Percentiles rank a stretch among this genome's conserved stretches.
phyloP scores from a whole-genome alignment of 2,113 vertebrate genomes.

The Brachyhypopomus gauderio region DNA sequence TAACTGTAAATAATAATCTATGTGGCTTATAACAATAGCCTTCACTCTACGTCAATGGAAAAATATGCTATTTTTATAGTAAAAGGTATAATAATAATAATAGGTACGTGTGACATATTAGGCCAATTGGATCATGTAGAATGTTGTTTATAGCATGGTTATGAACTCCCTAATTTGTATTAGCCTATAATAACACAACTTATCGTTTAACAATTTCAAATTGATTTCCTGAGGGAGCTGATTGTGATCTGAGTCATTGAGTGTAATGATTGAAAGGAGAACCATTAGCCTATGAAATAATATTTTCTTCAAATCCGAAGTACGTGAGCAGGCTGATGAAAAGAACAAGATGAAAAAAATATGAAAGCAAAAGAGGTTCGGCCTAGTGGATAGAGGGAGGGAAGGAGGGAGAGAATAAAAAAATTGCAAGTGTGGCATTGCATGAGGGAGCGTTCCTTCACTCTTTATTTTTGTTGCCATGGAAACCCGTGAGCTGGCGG shows the following conservation, averaged over 20 bases:
- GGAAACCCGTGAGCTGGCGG: constrained; percentile 47
- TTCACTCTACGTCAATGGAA: too few relatives aligned
- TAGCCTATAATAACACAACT: neutral
- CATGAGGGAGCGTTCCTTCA: constrained; percentile 40
- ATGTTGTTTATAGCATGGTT: neutral
- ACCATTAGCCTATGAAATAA: constrained; percentile 5
- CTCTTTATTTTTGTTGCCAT: constrained; percentile 55
- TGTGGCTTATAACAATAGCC: too few relatives aligned
- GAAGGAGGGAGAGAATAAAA: constrained; percentile 28
- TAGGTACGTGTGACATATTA: neutral
- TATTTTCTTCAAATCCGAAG: neutral
- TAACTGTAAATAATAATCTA: too few relatives aligned
- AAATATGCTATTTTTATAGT: too few relatives aligned
- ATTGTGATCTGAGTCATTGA: neutral
- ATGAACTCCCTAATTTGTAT: neutral
- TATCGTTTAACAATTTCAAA: neutral
- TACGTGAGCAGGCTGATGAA: neutral
- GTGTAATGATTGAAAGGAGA: neutral
- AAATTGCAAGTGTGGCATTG: constrained; percentile 28
- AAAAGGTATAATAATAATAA: neutral
- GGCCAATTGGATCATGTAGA: neutral
- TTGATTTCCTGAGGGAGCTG: neutral
- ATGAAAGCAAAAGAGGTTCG: neutral
- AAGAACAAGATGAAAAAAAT: constrained; percentile 38
- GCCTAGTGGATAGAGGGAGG: constrained; percentile 8